Conservation (phyloP, 2,888 invertebrate species). For the Megalurothrips usitatus region DNA sequence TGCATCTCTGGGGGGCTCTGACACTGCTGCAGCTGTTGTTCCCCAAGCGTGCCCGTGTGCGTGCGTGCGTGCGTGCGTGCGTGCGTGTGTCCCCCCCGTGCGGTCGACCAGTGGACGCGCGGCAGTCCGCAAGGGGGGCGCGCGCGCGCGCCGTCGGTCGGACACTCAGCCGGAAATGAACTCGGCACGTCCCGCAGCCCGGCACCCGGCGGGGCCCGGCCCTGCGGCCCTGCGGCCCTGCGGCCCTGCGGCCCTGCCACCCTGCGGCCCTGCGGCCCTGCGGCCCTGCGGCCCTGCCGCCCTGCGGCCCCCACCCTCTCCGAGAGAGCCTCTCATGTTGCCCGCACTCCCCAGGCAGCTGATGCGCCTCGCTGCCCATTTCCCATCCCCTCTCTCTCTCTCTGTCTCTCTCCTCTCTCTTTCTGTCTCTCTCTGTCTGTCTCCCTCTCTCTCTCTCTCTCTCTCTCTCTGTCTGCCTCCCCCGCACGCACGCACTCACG, state of each 20-base stretch:
- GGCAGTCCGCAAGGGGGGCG: slow-evolving; percentile 32
- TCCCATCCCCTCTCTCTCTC: background rate
- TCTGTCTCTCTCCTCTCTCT: background rate
- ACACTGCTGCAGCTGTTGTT: no score
- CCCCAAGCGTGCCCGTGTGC: background rate
- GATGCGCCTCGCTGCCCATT: background rate
- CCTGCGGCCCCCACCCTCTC: background rate
- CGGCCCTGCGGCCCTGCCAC: no score
- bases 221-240: no score
- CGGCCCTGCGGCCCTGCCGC: no score
- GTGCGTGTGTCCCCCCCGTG: slow-evolving; percentile 6
- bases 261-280: no score
- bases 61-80: background rate
- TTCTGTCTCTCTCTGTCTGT: no score
- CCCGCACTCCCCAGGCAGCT: background rate
- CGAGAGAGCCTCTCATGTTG: background rate
- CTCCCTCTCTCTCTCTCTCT: background rate
- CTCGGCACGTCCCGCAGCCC: background rate
- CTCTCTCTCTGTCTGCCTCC: background rate
- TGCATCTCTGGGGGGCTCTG: background rate
- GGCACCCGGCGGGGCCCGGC: no score
- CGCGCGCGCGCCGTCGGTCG: background rate
- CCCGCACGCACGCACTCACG: no score
- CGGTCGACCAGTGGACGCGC: slow-evolving; percentile 32
- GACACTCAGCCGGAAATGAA: slow-evolving; percentile 9